Evolutionary conservation across 2,888 invertebrate species (phyloP), one percentile per base, ranked within the genome.

Genomic region (Deilephila porcellus): DNA sequence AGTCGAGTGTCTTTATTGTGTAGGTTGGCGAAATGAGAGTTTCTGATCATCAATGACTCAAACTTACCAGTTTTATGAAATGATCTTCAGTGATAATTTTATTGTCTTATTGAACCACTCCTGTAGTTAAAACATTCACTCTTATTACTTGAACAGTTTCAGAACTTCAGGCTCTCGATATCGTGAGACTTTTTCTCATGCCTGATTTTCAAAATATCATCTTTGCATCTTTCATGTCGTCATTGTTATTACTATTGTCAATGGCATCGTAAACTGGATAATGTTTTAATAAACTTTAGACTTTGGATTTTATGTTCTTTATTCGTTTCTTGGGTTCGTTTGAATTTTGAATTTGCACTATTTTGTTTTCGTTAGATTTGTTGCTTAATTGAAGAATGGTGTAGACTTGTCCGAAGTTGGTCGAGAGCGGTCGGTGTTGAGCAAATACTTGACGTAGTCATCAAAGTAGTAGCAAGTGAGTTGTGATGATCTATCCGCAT

Each of bases 111-210:
- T 0, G 90, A 83, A 25, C 79, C 52, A 17, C 25, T 79, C 71
- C 83, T 87, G 76, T 89, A 85, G 78, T 92, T 92, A 95, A 91
- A 8, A 95, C 94, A 76, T 95, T 95, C 0, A 95, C 95, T 82
- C 95, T 86, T 32, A 95, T 95, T 2, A 95, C 90, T 84, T 95
- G 94, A 14, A 94, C 88, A 0, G 94, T 94, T 76, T 94, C 94
- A 8, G 95, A 94, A 76, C 93, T 94, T 76, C 91, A 92, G 14
- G 90, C 83, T 67, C 93, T 88, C 0, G 95, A 93, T 77, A 94
- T 92, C 0, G 93, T 94, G 0, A 95, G 84, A 78, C 93, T 93
- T 85, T 93, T 94, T 75, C 93, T 85, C 79, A 90, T 91, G 0
- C 91, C 92, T 71, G 84, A 80, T 72, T 89, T 93, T 71, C 87